These are phyloP conservation scores for Zaprionus davidi DNA, from an alignment of 1,140 invertebrate genomes.

Conservation along the genomic window DNA sequence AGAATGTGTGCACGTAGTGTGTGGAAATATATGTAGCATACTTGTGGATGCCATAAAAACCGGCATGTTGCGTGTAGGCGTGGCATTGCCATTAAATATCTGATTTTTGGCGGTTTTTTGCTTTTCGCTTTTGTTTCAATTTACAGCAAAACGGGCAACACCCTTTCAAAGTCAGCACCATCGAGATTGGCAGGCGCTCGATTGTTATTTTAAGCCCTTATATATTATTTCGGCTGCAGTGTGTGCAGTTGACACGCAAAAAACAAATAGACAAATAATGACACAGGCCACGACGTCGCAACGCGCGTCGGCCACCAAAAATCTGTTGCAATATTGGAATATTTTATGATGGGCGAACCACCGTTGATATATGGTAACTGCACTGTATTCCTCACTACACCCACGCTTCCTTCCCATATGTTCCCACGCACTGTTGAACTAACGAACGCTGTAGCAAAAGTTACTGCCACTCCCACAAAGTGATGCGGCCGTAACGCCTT, in stretches of 20 bases:
- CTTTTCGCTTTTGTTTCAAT: constrained; percentile 40
- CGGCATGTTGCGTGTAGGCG: constrained; percentile 28
- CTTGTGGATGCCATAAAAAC: constrained; percentile 35
- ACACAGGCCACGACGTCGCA: constrained; percentile 44
- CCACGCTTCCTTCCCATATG: constrained; percentile 10
- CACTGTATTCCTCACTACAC: constrained; percentile 9
- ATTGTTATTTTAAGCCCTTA: constrained; percentile 27
- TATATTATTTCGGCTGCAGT: constrained; percentile 21
- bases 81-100: constrained; percentile 56
- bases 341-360: constrained; percentile 65
- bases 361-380: constrained; percentile 11
- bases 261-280: constrained; percentile 69
- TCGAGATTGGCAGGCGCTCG: background rate
- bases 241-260: constrained; percentile 45
- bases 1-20: constrained; percentile 1
- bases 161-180: background rate
- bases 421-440: background rate
- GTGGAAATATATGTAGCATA: constrained; percentile 59
- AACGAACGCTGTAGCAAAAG: background rate
- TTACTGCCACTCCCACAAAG: constrained; percentile 40
- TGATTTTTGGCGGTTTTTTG: constrained; percentile 22
- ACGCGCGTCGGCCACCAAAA: constrained; percentile 34
- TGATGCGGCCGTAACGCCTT: constrained; percentile 61
- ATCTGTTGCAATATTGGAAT: constrained; percentile 76
- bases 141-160: constrained; percentile 34